Evolutionary conservation across 2,888 invertebrate genomes (phyloP), one percentile per base, ranked within the genome.

Genomic region (Trissolcus brochymenae): DNA sequence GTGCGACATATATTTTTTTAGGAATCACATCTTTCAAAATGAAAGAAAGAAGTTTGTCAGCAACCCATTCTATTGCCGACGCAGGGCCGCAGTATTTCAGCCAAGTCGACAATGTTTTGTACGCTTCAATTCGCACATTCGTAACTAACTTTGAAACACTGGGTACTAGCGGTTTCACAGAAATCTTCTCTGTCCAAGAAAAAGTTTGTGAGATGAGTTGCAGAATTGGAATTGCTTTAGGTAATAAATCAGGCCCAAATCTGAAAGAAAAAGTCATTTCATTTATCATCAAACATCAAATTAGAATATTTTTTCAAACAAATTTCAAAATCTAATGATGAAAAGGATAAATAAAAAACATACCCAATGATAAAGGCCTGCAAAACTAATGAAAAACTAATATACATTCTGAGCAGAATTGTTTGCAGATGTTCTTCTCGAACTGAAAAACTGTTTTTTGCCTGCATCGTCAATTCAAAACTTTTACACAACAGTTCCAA

Each of bases 361-460:
- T 82, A 88, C 88, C 87, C 85, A 57, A 78, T 72, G 72, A 89
- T 86, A 13, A 89, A 77, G 2, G 84, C 76, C 41, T 85, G 76
- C 9, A 88, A 80, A 40, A 88, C 83, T 17, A 71, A 61, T 7
- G 87, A 79, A 41, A 88, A 79, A 21, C 82, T 80, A 13, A 81
- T 72, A 54, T 88, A 84, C 3, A 88, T 62, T 68, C 83, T 84
- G 7, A 86, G 85, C 9, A 89, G 75, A 19, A 88, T 83, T 7
- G 83, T 76, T 46, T 84, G 80, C 16, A 87, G 70, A 62, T 86
- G 82, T 51, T 85, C 82, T 57, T 80, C 81, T 67, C 80, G 84
- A 21, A 82, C 70, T 6, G 84, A 82, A 60, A 83, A 73, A 3
- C 81, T 79, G 54, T 77, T 82, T 70, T 78, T 82, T 68, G 81